Conservation (phyloP, 2,113 vertebrate species). For the Cephalopholis sonnerati region DNA sequence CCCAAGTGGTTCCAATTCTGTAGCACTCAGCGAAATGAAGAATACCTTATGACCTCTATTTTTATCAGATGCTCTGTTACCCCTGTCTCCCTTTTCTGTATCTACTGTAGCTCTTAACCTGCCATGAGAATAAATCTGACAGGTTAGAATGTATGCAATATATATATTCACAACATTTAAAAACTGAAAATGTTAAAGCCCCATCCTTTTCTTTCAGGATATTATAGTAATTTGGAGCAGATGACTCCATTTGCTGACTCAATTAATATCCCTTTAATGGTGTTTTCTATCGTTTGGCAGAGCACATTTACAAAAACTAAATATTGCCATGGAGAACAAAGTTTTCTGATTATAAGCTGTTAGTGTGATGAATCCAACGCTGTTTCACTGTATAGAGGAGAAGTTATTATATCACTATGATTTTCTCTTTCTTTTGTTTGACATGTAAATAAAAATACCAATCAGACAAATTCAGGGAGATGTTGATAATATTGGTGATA, state of each 20-base stretch:
- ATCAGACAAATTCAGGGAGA: background rate
- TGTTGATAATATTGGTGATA: background rate
- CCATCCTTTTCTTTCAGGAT: background rate
- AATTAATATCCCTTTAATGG: conserved; percentile 8
- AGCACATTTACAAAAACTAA: background rate
- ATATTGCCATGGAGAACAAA: background rate
- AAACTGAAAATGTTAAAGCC: conserved; percentile 24
- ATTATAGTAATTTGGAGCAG: conserved; percentile 1
- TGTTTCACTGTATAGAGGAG: background rate
- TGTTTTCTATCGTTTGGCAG: background rate
- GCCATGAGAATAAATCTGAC: conserved; percentile 54
- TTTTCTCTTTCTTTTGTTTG: background rate
- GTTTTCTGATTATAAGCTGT: background rate
- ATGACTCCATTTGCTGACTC: conserved; percentile 11
- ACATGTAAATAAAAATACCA: background rate
- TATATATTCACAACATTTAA: conserved; percentile 20
- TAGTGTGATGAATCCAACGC: background rate
- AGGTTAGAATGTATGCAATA: conserved; percentile 37
- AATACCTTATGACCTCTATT: conserved; percentile 82
- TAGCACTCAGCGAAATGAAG: conserved; percentile 82
- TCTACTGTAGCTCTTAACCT: conserved; percentile 54
- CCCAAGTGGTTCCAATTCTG: conserved; percentile 81
- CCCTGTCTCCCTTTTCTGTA: conserved; percentile 32
- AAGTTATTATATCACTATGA: background rate
- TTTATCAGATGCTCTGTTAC: conserved; percentile 77